These are phyloP conservation scores for Trichonephila inaurata DNA, from an alignment of 1,140 invertebrate species.

Conservation along the genomic window DNA sequence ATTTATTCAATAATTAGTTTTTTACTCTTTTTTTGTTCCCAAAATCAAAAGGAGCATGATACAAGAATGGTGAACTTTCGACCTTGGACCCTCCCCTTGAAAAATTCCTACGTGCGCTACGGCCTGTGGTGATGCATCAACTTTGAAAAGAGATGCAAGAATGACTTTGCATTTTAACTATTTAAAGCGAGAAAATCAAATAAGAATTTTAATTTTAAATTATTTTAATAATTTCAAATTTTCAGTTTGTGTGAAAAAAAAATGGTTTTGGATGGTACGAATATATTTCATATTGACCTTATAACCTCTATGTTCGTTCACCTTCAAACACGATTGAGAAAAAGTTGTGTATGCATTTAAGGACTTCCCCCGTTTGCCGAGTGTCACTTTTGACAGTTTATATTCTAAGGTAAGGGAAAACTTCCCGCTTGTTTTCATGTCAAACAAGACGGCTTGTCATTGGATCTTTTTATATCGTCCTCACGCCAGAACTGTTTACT, in stretches of 20 bases:
- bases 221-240: no score
- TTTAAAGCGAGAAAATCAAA: background rate
- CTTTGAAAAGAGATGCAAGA: no score
- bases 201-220: no score
- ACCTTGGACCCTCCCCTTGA: no score
- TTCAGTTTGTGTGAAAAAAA: background rate
- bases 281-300: background rate
- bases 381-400: slow-evolving; percentile 63
- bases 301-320: background rate
- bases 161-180: no score
- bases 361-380: slow-evolving; percentile 41
- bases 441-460: slow-evolving; percentile 62
- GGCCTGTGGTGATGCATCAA: no score
- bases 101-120: no score
- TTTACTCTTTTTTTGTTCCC: no score
- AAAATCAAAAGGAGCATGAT: no score
- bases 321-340: background rate
- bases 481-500: slow-evolving; percentile 24
- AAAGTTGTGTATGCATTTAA: slow-evolving; percentile 35
- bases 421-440: slow-evolving; percentile 69
- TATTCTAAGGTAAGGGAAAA: slow-evolving; percentile 29
- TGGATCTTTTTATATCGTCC: slow-evolving; percentile 13
- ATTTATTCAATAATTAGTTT: no score
- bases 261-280: background rate
- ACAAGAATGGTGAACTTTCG: no score